Base-by-base conservation (phyloP, 2,888 invertebrate species). In the Lithophane socia region DNA sequence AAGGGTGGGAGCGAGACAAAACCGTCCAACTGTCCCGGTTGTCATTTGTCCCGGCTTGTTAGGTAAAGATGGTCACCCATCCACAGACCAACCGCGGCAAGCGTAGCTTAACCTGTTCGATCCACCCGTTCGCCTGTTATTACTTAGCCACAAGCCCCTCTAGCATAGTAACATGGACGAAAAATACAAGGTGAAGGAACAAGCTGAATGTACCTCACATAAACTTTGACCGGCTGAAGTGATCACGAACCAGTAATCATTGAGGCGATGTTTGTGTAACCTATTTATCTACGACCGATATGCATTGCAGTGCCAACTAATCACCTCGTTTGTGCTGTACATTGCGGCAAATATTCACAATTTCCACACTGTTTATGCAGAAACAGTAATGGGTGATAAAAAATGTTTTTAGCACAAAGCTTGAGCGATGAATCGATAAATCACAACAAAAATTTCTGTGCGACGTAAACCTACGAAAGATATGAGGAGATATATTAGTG, bases 211-310 rank as follows among this genome's bases (percentile, higher is more conserved):
- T 73, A 56, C 69, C 16, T 65, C n/a, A n/a, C n/a, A 47, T 47
- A 74, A 88, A 89, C 88, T 90, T 82, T 80, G 86, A 83, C 79
- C 81, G 76, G 82, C 82, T 77, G 85, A 79, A 84, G 85, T 78
- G 84, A 87, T 89, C 86, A 89, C 85, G 87, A 87, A 87, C 84
- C 87, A 87, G 87, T 89, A 91, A 91, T 92, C 85, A 85, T 87
- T 91, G 91, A 90, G 88, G 90, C 88, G 91, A 92, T 92, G 90
- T 94, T 93, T 92, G 89, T 92, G 89, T 93, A 94, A 92, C 91
- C 92, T 91, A 92, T 91, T 93, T 94, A 90, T 90, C 87, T 87
- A 83, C 86, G 81, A 86, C 86, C 86, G 83, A 88, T 85, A 90
- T 87, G 85, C 85, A 77, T 63, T 83, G 80, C 78, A 83, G 75